Conservation (phyloP, 1,140 invertebrate genomes). For the Drosophila repleta region DNA sequence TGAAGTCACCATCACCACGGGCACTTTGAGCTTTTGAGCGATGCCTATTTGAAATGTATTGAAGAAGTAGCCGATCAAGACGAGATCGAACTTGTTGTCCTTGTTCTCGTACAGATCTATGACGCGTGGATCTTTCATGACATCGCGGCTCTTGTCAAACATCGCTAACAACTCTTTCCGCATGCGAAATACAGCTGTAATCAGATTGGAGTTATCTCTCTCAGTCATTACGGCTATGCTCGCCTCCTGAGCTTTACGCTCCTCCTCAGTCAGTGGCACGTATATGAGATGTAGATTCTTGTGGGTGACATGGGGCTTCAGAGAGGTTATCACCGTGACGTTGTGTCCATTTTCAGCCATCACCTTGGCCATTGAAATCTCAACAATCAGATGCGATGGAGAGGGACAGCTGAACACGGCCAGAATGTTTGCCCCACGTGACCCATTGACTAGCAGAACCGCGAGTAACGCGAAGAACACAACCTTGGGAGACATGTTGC, state of each 20-base stretch:
- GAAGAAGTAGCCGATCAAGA: slow-evolving; percentile 60
- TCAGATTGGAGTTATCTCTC: slow-evolving; percentile 32
- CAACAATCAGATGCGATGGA: slow-evolving; percentile 66
- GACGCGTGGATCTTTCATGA: slow-evolving; percentile 36
- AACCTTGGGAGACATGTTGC: background rate
- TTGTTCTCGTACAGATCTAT: slow-evolving; percentile 50
- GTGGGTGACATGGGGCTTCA: slow-evolving; percentile 54
- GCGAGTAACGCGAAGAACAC: background rate
- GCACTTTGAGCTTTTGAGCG: slow-evolving; percentile 62
- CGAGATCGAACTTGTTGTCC: slow-evolving; percentile 61
- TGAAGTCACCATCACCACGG: slow-evolving; percentile 43
- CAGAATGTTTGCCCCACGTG: slow-evolving; percentile 56
- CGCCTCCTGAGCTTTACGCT: background rate
- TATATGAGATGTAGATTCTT: slow-evolving; percentile 45
- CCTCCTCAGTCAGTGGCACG: slow-evolving; percentile 22
- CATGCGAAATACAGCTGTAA: slow-evolving; percentile 15
- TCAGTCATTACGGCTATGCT: slow-evolving; percentile 23
- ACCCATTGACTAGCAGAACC: slow-evolving; percentile 12
- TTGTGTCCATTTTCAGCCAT: slow-evolving; percentile 71
- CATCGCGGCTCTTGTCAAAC: slow-evolving; percentile 30
- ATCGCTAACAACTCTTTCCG: slow-evolving; percentile 21
- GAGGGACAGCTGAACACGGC: slow-evolving; percentile 53
- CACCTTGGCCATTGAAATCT: slow-evolving; percentile 57
- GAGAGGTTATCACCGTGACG: slow-evolving; percentile 58
- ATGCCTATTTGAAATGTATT: slow-evolving; percentile 62